phyloP scores from a whole-genome alignment of 2,797 vertebrate genomes.

The Sebastes iracundus region DNA sequence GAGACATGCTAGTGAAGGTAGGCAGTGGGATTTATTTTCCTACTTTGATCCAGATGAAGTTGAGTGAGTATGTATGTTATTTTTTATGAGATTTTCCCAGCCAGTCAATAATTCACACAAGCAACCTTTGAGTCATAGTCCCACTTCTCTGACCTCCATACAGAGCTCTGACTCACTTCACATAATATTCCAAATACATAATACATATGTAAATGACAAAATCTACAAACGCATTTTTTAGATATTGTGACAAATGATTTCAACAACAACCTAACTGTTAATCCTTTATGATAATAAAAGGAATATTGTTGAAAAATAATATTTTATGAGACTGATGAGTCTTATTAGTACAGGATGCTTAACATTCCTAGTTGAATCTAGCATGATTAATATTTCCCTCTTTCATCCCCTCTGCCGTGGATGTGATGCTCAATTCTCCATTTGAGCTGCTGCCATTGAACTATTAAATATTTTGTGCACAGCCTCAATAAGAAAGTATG shows the following conservation, averaged over 20 bases:
- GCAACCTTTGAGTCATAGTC: slow-evolving; percentile 62
- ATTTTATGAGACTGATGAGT: background rate
- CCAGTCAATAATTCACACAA: slow-evolving; percentile 59
- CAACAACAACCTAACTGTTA: background rate
- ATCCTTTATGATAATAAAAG: background rate
- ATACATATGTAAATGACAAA: background rate
- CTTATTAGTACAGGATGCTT: background rate
- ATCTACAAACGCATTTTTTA: background rate
- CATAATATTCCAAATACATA: slow-evolving; percentile 31
- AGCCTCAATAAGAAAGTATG: slow-evolving; percentile 6
- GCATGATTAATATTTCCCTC: slow-evolving; percentile 17
- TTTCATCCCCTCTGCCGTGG: slow-evolving; percentile 1
- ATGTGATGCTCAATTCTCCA: background rate
- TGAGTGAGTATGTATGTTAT: slow-evolving; percentile 32
- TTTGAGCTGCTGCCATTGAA: slow-evolving; percentile 34
- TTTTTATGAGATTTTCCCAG: slow-evolving; percentile 47
- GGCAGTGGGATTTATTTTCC: slow-evolving; percentile 34
- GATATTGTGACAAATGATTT: background rate
- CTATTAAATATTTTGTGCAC: slow-evolving; percentile 40
- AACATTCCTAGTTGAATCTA: background rate
- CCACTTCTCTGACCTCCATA: slow-evolving; percentile 54
- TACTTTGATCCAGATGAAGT: slow-evolving; percentile 34
- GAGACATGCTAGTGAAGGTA: slow-evolving; percentile 3
- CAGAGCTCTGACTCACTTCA: slow-evolving; percentile 52
- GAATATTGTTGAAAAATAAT: background rate